These are phyloP conservation scores for Diplodus puntazzo DNA, from an alignment of 2,797 vertebrate species.

Conservation along the genomic window DNA sequence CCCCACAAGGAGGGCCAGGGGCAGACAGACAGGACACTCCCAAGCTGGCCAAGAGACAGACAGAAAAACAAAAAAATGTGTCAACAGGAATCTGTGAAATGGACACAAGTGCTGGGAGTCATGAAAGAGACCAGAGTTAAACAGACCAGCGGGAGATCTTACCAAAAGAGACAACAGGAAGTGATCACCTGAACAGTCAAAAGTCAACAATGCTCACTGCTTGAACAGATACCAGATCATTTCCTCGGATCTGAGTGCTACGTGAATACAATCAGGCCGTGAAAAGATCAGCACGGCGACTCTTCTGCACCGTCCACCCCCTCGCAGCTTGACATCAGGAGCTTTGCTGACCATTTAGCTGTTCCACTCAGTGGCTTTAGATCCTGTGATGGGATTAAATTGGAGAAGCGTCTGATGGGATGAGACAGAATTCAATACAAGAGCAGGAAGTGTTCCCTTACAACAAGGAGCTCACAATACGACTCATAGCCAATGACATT, in stretches of 20 bases:
- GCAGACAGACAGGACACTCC: constrained; percentile 26
- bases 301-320: neutral
- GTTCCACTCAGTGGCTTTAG: constrained; percentile 61
- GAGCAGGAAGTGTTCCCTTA: constrained; percentile 23
- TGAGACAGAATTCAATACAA: constrained; percentile 26
- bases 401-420: constrained; percentile 59
- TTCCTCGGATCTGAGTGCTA: neutral
- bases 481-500: neutral
- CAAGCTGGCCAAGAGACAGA: constrained; percentile 24
- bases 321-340: constrained; percentile 6
- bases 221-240: neutral
- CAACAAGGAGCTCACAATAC: neutral
- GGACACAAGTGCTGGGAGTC: neutral
- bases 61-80: too few relatives aligned
- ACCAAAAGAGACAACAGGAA: constrained; percentile 6
- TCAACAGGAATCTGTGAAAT: neutral
- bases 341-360: constrained; percentile 59
- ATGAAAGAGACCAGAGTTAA: constrained; percentile 20
- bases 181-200: neutral
- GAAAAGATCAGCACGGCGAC: neutral
- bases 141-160: constrained; percentile 32
- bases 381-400: constrained; percentile 69
- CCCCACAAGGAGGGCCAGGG: constrained; percentile 47
- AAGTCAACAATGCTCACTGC: too few relatives aligned
- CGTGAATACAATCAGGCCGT: neutral